Evolutionary conservation across 1,140 invertebrate genomes (phyloP).

Genomic region (Arion vulgaris): DNA sequence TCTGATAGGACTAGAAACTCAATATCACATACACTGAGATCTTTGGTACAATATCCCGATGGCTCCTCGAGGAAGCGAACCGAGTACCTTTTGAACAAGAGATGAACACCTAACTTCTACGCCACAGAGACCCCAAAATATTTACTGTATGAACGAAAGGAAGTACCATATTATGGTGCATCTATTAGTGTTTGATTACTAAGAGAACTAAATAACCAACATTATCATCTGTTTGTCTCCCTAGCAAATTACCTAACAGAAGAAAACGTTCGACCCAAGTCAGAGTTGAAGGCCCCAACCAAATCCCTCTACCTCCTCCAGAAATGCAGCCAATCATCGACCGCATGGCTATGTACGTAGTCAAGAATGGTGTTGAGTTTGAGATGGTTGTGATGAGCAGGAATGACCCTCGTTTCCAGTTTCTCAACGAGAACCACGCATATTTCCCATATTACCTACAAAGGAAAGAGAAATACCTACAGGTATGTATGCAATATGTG

Average conservation of each 20-base stretch:
- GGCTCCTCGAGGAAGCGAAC: too few relatives aligned
- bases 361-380: constrained; percentile 93
- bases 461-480: constrained; percentile 61
- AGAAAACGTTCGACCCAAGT: neutral
- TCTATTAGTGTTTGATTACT: too few relatives aligned
- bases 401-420: constrained; percentile 83
- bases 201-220: too few relatives aligned
- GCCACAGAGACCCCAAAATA: too few relatives aligned
- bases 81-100: too few relatives aligned
- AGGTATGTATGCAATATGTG: constrained; percentile 52
- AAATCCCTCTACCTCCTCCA: constrained; percentile 79
- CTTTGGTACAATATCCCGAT: too few relatives aligned
- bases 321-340: constrained; percentile 91
- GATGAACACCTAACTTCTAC: too few relatives aligned
- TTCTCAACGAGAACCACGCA: constrained; percentile 63
- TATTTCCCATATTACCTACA: constrained; percentile 67
- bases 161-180: too few relatives aligned
- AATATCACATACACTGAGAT: too few relatives aligned
- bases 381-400: constrained; percentile 89
- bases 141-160: too few relatives aligned
- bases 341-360: constrained; percentile 95
- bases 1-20: too few relatives aligned
- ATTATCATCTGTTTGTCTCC: too few relatives aligned
- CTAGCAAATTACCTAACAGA: neutral
- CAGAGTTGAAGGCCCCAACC: constrained; percentile 16